Base-by-base conservation (phyloP, 2,113 vertebrate genomes). In the Tautogolabrus adspersus region DNA sequence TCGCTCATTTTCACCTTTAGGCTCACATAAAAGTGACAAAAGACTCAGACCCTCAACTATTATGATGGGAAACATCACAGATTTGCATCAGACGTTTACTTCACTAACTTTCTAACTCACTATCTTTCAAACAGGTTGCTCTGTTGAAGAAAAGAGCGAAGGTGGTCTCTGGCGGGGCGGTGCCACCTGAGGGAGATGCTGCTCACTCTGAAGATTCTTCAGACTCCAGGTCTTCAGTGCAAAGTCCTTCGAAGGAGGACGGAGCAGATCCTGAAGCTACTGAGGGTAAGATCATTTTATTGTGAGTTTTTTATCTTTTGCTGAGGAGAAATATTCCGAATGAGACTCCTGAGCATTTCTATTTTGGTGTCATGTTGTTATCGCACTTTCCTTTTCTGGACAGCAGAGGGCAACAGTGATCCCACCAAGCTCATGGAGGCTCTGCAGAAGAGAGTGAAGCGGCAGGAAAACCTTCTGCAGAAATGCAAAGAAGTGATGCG, bases 401-500 rank as follows among this genome's bases (percentile, higher is more conserved):
- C 93, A 91, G 73, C 54, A 97, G 96, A 90, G 86, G 91, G 83
- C 90, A 88, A 86, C 65, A 90, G 77, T 68, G 92, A 95, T 87
- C 88, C 94, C 78, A 67, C 77, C 77, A 95, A 94, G 90, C 93
- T 93, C 0, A 22, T 96, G 83, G 95, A 96, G 76, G 75, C 65
- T 8, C 94, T 98, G 52, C 95, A 95, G 91, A 95, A 95, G 85
- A 94, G 96, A 82, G 95, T 98, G 63, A 96, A 90, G 76, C 93
- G 95, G 72, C 98, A 99, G 75, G 97, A 98, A 89, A 97, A 96
- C 55, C 91, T 98, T 8, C 93, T 99, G 74, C 96, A 97, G 47
- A 95, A 95, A 55, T 99, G 95, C 79, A 98, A 96, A 87, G 95
- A 97, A 40, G 84, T 93, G 57, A 94, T 98, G 58, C 94, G 66